These are phyloP conservation scores for Cephalopterus ornatus DNA, from an alignment of 2,113 vertebrate genomes.

Conservation along the genomic window DNA sequence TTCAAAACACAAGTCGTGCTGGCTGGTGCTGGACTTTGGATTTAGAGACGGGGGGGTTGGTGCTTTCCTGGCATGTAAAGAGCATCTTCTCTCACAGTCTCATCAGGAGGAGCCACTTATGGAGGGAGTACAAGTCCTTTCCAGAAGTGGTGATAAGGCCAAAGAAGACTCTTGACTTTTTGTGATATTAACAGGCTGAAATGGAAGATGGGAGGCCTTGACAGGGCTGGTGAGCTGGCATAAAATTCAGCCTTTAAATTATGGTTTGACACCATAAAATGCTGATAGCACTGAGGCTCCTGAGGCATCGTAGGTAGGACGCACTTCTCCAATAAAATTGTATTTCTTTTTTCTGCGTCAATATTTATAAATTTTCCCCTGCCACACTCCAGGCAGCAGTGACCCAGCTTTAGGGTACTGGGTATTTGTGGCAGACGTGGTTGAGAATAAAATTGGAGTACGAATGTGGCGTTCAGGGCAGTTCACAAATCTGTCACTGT, in stretches of 20 bases:
- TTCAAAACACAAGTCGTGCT: not conserved
- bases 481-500: not conserved
- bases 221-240: not conserved
- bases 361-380: not conserved
- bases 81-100: not conserved
- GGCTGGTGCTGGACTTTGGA: not conserved
- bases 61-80: not conserved
- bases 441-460: not conserved
- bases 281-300: not conserved
- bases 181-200: not conserved
- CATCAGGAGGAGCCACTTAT: not conserved
- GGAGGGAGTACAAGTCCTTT: not conserved
- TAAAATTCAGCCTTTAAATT: not conserved
- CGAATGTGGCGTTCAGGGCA: not conserved
- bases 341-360: not conserved
- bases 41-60: not conserved
- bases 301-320: not conserved
- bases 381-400: not conserved
- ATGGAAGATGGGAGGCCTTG: not conserved
- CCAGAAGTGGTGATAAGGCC: not conserved
- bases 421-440: not conserved
- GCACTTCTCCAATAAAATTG: not conserved
- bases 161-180: not conserved
- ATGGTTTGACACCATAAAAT: not conserved
- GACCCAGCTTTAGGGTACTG: not conserved